Evolutionary conservation across 2,888 invertebrate species (phyloP), one percentile per base, ranked within the genome.

Genomic region (Punctoribates punctum): DNA sequence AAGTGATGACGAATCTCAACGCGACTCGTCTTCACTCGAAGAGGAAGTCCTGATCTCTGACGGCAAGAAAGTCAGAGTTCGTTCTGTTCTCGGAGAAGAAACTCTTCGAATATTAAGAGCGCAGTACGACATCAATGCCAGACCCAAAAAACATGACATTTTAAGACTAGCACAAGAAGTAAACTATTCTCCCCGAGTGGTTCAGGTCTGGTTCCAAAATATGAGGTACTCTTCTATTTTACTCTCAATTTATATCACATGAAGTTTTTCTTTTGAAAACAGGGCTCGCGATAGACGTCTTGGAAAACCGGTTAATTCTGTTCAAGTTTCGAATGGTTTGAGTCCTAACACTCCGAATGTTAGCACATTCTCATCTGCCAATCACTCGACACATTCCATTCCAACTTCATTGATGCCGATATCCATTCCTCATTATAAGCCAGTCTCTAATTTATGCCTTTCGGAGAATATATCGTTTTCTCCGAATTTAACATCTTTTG

Each of bases 141-240:
- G 96, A 78, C 98, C 99, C 1, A 94, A 94, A 82, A 90, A 96
- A 73, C 95, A 95, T 81, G 97, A 97, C 83, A 89, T 98, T 81
- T 90, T 91, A 74, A 89, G 91, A 83, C 93, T 99, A 81, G 96
- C 96, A 2, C 89, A 91, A 78, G 86, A 87, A 81, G 87, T 89
- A 74, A 86, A 87, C 75, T 88, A 88, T 80, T 85, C 90, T 76
- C 89, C 90, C 60, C 86, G 93, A 77, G 92, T 93, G 0, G 91
- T 92, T 4, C 91, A 96, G 86, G 96, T 96, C 8, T 96, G 96
- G 96, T 96, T 96, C 83, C 96, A 96, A 86, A 96, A 96, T 84
- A 93, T 93, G 79, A 88, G 96, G 79, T 96, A 73, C 3, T 73
- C 6, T 73, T 17, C 5, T 1, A 46, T 17, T 72, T 72, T 15